A percentile compares a stretch with the other conserved stretches of the same genome.
These are phyloP conservation scores for Microctonus hyperodae DNA, from an alignment of 2,888 invertebrate genomes.

Conservation along the genomic window DNA sequence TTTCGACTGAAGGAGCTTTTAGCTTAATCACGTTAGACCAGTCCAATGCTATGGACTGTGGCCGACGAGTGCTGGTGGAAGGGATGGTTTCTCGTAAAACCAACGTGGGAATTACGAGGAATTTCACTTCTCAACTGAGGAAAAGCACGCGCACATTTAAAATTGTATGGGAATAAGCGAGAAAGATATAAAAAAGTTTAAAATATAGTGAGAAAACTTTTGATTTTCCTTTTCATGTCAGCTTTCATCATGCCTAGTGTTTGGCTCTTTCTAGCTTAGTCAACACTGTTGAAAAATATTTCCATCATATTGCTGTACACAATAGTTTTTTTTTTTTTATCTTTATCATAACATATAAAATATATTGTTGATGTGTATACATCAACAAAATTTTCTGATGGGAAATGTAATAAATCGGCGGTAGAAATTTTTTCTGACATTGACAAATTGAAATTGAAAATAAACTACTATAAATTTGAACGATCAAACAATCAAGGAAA, in stretches of 20 bases:
- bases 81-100: background rate
- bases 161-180: conserved; percentile 28
- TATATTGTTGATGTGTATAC: too few relatives aligned
- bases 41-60: conserved; percentile 38
- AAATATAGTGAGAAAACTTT: conserved; percentile 10
- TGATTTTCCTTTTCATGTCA: conserved; percentile 12
- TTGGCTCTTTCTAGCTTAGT: conserved; percentile 7
- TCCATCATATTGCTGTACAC: too few relatives aligned
- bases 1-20: conserved; percentile 44
- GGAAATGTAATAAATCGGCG: too few relatives aligned
- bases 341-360: too few relatives aligned
- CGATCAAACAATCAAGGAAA: background rate
- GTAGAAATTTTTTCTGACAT: too few relatives aligned
- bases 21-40: conserved; percentile 48
- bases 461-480: background rate
- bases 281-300: background rate
- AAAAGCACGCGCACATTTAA: conserved; percentile 18
- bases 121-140: conserved; percentile 37
- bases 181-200: conserved; percentile 17
- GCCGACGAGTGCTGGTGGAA: conserved; percentile 7
- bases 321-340: too few relatives aligned
- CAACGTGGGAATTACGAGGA: conserved; percentile 43
- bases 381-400: too few relatives aligned
- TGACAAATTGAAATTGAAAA: background rate
- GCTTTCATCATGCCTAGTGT: background rate